A percentile compares a stretch with the other conserved stretches of the same genome.
phyloP scores from a whole-genome alignment of 2,797 vertebrate species.

The Phrynocephalus vlangalii region DNA sequence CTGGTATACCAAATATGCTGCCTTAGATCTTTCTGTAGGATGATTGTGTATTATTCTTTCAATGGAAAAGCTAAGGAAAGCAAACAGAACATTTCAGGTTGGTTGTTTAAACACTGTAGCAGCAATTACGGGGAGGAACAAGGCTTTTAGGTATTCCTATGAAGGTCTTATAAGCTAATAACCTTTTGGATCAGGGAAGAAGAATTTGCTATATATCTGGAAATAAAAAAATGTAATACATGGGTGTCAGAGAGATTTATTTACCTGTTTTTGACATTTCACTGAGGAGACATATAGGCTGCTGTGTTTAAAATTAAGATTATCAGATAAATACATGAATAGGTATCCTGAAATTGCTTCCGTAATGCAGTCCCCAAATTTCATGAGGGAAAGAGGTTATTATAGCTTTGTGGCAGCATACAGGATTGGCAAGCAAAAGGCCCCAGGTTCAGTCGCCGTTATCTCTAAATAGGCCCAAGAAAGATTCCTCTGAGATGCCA shows the following conservation, averaged over 20 bases:
- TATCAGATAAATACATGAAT: background rate
- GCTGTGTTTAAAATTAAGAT: background rate
- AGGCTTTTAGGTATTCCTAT: slow-evolving; percentile 6
- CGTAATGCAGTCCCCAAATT: background rate
- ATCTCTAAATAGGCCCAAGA: background rate
- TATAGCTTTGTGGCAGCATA: background rate
- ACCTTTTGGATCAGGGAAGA: slow-evolving; percentile 12
- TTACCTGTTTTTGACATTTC: background rate
- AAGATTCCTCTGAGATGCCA: background rate
- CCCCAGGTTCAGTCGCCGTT: background rate
- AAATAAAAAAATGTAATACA: background rate
- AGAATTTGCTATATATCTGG: slow-evolving; percentile 9
- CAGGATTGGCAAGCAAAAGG: background rate
- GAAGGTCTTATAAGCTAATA: slow-evolving; percentile 20
- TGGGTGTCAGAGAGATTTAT: background rate
- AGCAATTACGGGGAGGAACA: background rate
- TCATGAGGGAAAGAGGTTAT: background rate
- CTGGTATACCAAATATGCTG: slow-evolving; percentile 30
- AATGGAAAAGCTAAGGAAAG: background rate
- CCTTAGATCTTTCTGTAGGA: slow-evolving; percentile 31
- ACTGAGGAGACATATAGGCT: background rate
- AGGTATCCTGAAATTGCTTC: background rate
- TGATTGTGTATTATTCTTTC: slow-evolving; percentile 24
- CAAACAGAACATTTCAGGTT: slow-evolving; percentile 7
- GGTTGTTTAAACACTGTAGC: slow-evolving; percentile 8